These are phyloP conservation scores for Capromys pilorides DNA, from an alignment of 2,797 vertebrate genomes.

Conservation along the genomic window DNA sequence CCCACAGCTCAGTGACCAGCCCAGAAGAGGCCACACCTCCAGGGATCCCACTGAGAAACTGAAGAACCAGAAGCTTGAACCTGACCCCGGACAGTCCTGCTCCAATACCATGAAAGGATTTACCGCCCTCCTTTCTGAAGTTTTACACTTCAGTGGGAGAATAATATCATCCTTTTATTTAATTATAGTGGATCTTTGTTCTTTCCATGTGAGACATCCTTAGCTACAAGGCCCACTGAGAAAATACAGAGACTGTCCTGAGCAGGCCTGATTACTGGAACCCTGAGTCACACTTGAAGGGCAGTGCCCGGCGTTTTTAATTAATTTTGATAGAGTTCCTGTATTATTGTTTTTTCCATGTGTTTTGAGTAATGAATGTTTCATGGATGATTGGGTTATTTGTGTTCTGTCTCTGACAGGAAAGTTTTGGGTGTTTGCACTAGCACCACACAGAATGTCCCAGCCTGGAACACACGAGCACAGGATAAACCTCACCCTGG, in stretches of 20 bases:
- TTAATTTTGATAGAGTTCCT: conserved; percentile 31
- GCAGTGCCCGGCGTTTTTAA: not conserved
- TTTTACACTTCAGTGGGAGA: not conserved
- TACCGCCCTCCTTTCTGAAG: not conserved
- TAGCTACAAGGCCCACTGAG: not conserved
- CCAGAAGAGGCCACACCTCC: not conserved
- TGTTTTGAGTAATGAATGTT: conserved; percentile 39
- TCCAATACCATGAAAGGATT: not conserved
- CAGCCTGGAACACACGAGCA: not conserved
- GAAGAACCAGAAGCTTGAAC: not conserved
- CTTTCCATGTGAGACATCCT: not conserved
- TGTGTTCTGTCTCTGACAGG: not conserved
- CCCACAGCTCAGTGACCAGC: not conserved
- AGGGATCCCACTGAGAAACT: not conserved
- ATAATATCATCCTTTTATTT: conserved; percentile 43
- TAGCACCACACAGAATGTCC: not conserved
- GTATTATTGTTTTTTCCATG: not conserved
- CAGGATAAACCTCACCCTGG: not conserved
- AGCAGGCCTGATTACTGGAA: not conserved
- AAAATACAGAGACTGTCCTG: conserved; percentile 8
- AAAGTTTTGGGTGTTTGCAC: not conserved
- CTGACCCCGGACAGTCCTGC: not conserved
- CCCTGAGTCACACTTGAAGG: not conserved
- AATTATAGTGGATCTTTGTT: not conserved
- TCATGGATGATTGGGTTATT: not conserved